Conservation (phyloP, 2,888 invertebrate genomes). For the Thumatha senex region DNA sequence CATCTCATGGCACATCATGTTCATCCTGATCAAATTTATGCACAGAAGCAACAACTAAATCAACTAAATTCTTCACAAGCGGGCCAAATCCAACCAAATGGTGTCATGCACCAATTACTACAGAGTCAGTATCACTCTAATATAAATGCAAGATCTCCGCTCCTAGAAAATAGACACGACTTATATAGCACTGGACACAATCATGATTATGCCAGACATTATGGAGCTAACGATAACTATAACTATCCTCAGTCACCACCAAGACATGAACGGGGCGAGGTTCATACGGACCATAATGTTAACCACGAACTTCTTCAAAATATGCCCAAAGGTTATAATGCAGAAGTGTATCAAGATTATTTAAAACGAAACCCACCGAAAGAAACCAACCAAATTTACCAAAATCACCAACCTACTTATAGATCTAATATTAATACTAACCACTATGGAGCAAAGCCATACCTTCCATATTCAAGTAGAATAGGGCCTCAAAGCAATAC, state of each 20-base stretch:
- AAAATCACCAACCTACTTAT: conserved; percentile 79
- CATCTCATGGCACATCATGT: conserved; percentile 77
- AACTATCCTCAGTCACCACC: conserved; percentile 79
- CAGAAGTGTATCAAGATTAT: conserved; percentile 83
- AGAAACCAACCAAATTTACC: conserved; percentile 82
- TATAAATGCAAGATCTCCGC: conserved; percentile 76
- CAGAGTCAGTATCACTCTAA: conserved; percentile 77
- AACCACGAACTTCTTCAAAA: conserved; percentile 74
- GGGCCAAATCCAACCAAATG: conserved; percentile 77
- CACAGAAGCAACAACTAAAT: conserved; percentile 70
- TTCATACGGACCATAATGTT: conserved; percentile 72
- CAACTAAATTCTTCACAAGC: conserved; percentile 68
- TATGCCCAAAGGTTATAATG: conserved; percentile 81
- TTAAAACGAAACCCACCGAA: conserved; percentile 83
- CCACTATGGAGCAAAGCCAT: conserved; percentile 76
- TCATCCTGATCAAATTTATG: conserved; percentile 76
- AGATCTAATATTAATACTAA: conserved; percentile 75
- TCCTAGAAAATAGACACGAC: conserved; percentile 82
- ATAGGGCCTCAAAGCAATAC: conserved; percentile 84
- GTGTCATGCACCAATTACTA: conserved; percentile 81
- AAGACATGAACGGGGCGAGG: conserved; percentile 69
- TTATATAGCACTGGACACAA: conserved; percentile 82
- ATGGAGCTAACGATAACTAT: conserved; percentile 82
- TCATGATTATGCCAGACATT: conserved; percentile 79
- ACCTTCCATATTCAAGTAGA: conserved; percentile 77